Evolutionary conservation across 2,888 invertebrate species (phyloP).

Genomic region (Charanyca ferruginea): DNA sequence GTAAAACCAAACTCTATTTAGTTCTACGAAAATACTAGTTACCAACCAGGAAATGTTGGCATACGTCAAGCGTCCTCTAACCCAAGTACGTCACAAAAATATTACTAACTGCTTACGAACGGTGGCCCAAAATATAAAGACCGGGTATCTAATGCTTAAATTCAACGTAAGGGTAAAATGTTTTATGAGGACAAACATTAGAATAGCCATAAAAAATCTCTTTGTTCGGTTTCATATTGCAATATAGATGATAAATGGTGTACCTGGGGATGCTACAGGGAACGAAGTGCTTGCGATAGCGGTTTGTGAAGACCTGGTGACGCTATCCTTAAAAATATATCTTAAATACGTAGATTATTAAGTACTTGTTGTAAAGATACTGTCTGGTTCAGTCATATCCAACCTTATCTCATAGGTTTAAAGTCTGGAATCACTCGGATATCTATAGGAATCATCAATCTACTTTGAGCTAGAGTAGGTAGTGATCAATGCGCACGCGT

Average conservation of each 20-base stretch:
- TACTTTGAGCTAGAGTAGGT: no score
- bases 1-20: no score
- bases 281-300: constrained; percentile 17
- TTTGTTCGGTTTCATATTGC: constrained; percentile 55
- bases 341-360: no score
- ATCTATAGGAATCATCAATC: no score
- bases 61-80: background rate
- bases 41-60: no score
- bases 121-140: constrained; percentile 21
- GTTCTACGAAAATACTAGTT: no score
- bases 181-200: constrained; percentile 54
- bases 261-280: constrained; percentile 20
- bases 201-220: constrained; percentile 55
- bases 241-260: constrained; percentile 47
- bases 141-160: constrained; percentile 16
- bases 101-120: constrained; percentile 2
- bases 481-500: no score
- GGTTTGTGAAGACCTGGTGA: background rate
- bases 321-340: background rate
- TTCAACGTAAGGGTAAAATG: constrained; percentile 48
- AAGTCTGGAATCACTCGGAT: no score
- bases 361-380: no score
- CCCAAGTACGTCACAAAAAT: background rate
- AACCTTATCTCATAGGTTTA: no score
- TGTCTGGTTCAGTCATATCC: no score